Conservation (phyloP, 2,113 vertebrate genomes). For the Laticauda laticaudata region DNA sequence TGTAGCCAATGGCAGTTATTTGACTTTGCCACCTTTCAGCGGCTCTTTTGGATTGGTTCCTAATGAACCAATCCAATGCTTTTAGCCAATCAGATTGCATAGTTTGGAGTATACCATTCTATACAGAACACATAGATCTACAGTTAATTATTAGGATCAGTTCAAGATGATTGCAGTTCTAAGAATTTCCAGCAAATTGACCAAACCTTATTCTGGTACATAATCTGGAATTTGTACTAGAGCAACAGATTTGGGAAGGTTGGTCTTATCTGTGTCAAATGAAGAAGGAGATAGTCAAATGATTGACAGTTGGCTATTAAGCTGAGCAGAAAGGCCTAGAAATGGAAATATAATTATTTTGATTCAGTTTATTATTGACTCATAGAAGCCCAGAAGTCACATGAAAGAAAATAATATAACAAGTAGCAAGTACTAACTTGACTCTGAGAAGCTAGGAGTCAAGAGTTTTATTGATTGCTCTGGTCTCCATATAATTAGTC, state of each 20-base stretch:
- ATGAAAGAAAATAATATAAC: no score
- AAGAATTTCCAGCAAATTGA: no score
- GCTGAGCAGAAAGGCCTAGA: not conserved
- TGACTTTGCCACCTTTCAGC: no score
- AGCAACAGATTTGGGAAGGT: not conserved
- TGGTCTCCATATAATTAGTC: not conserved
- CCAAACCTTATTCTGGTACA: not conserved
- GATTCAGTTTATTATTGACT: not conserved
- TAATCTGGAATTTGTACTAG: not conserved
- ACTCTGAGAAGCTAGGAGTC: not conserved
- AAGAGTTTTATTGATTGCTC: not conserved
- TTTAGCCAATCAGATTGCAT: no score
- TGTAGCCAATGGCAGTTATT: no score
- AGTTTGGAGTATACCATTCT: no score
- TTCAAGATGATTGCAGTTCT: slow-evolving; percentile 32
- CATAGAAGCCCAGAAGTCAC: not conserved
- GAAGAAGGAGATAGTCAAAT: not conserved
- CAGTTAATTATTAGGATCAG: slow-evolving; percentile 34
- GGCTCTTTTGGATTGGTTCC: no score
- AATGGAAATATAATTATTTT: not conserved
- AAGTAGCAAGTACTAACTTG: no score
- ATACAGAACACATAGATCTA: slow-evolving; percentile 34
- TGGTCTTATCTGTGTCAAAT: not conserved
- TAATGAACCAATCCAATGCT: no score
- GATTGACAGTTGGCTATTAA: not conserved